Percentiles rank a stretch among this genome's conserved stretches.
Evolutionary conservation across 2,888 invertebrate species (phyloP).

Genomic region (Arrhopalites spinosus): DNA sequence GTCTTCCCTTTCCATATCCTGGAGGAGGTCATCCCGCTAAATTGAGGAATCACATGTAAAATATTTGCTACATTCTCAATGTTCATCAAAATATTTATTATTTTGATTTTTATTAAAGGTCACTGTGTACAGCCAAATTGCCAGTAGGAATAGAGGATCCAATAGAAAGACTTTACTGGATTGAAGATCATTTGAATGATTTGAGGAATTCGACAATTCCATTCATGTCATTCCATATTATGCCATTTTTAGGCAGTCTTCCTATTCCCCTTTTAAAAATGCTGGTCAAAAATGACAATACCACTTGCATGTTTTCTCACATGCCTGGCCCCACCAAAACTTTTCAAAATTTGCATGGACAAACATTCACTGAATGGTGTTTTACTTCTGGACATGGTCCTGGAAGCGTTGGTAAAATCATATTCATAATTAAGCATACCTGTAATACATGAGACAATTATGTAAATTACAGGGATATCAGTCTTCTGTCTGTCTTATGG

Average conservation of each 20-base stretch:
- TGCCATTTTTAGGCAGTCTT: slow-evolving; percentile 25
- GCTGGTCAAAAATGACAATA: slow-evolving; percentile 19
- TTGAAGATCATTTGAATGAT: slow-evolving; percentile 24
- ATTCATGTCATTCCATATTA: slow-evolving; percentile 18
- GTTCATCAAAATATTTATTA: neutral
- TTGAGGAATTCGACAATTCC: slow-evolving; percentile 31
- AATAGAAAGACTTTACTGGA: slow-evolving; percentile 22
- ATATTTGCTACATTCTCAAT: neutral
- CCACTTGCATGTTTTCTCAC: slow-evolving; percentile 28
- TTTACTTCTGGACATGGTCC: slow-evolving; percentile 26
- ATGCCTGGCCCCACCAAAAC: slow-evolving; percentile 27
- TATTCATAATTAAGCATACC: too few relatives aligned
- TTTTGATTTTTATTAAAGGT: slow-evolving; percentile 21
- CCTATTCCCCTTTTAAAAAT: neutral
- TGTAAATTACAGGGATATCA: neutral
- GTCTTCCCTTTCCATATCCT: slow-evolving; percentile 25
- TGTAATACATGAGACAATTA: too few relatives aligned
- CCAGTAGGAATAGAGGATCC: slow-evolving; percentile 37
- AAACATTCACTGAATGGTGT: neutral
- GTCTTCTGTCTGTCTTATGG: neutral
- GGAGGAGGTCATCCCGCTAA: slow-evolving; percentile 22
- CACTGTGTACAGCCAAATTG: slow-evolving; percentile 30
- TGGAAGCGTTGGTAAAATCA: slow-evolving; percentile 14
- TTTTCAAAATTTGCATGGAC: slow-evolving; percentile 1
- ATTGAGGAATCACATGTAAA: slow-evolving; percentile 36